Conservation (phyloP, 2,888 invertebrate genomes). For the Drosophila tripunctata region DNA sequence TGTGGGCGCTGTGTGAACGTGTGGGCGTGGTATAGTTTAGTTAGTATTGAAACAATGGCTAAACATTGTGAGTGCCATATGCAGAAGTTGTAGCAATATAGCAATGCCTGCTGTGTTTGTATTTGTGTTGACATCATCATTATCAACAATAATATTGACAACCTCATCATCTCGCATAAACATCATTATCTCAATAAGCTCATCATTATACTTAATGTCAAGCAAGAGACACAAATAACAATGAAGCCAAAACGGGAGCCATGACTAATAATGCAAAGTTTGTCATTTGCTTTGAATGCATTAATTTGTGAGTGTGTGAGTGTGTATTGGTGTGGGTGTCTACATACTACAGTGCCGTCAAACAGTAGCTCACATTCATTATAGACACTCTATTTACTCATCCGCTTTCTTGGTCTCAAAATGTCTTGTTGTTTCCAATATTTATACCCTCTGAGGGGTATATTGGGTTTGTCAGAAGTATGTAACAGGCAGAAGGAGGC, state of each 20-base stretch:
- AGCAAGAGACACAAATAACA: constrained; percentile 32
- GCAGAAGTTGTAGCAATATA: constrained; percentile 15
- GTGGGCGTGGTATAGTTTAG: constrained; percentile 49
- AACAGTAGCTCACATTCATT: background rate
- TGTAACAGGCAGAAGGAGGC: too few species aligned
- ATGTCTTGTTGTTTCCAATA: too few species aligned
- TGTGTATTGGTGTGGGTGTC: background rate
- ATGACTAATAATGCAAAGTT: constrained; percentile 67
- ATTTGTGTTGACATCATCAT: constrained; percentile 57
- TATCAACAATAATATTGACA: constrained; percentile 11
- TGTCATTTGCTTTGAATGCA: constrained; percentile 54
- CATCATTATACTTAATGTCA: constrained; percentile 32
- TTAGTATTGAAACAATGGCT: constrained; percentile 67
- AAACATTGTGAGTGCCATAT: constrained; percentile 51
- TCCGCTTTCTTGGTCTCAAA: background rate
- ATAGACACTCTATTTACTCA: background rate
- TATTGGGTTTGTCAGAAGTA: too few species aligned
- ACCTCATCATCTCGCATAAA: constrained; percentile 8
- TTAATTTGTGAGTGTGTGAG: constrained; percentile 23
- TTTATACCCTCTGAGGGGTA: too few species aligned
- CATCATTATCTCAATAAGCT: constrained; percentile 24
- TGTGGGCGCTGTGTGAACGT: background rate
- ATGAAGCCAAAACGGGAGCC: constrained; percentile 34
- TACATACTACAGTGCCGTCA: background rate
- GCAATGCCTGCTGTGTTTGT: constrained; percentile 62